phyloP scores from a whole-genome alignment of 1,140 invertebrate genomes.

The Leptinotarsa defecta region DNA sequence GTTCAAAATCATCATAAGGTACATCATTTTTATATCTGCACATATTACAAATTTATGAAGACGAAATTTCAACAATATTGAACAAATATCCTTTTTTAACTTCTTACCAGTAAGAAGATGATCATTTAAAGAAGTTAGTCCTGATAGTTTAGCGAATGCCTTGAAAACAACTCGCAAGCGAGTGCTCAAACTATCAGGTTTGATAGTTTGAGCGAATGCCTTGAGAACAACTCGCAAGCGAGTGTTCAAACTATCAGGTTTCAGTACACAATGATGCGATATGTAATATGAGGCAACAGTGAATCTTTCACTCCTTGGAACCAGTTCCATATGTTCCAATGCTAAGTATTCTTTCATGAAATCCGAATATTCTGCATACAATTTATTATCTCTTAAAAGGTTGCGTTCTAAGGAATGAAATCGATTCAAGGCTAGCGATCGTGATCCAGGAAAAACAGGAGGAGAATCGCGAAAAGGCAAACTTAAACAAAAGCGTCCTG shows the following conservation, averaged over 20 bases:
- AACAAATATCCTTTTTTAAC: slow-evolving; percentile 11
- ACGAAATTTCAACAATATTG: neutral
- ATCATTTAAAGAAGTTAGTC: neutral
- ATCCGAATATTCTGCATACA: too few species aligned
- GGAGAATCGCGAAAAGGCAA: neutral
- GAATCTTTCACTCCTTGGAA: neutral
- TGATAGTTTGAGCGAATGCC: neutral
- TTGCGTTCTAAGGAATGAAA: too few species aligned
- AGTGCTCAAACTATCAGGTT: neutral
- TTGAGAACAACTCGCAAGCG: neutral
- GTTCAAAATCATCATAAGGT: neutral
- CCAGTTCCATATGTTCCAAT: neutral
- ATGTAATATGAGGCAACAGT: neutral
- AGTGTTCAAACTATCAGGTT: neutral
- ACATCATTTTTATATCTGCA: neutral
- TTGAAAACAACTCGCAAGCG: neutral
- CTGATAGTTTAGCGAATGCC: neutral
- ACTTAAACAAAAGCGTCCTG: neutral
- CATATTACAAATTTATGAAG: slow-evolving; percentile 4
- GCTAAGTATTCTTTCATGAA: too few species aligned
- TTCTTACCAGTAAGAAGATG: neutral
- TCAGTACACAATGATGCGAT: neutral
- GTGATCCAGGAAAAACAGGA: neutral
- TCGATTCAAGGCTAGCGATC: neutral
- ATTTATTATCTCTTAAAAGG: too few species aligned